phyloP scores from a whole-genome alignment of 2,797 vertebrate species.

The Syndactyla subalaris region DNA sequence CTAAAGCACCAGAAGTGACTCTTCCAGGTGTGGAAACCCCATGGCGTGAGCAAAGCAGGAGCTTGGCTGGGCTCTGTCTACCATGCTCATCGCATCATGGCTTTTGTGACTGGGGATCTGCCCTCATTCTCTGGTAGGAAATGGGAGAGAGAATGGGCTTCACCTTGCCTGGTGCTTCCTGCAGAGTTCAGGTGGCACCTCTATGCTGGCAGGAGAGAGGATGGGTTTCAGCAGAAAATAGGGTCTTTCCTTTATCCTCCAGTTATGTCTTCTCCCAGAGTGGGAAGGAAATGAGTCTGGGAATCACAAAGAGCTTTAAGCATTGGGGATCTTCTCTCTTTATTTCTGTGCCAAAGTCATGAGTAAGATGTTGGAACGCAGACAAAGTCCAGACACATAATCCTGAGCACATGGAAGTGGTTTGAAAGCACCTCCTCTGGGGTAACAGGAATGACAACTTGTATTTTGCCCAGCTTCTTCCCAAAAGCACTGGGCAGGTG shows the following conservation, averaged over 20 bases:
- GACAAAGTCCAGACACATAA: constrained; percentile 11
- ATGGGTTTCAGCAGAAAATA: background rate
- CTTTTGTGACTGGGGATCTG: background rate
- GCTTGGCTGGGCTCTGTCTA: background rate
- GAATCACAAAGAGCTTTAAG: constrained; percentile 42
- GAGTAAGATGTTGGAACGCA: constrained; percentile 47
- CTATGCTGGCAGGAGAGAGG: background rate
- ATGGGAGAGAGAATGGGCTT: background rate
- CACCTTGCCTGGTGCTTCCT: background rate
- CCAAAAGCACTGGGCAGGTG: background rate
- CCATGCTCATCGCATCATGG: background rate
- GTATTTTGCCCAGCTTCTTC: background rate
- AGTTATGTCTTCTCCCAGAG: background rate
- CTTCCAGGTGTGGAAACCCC: background rate
- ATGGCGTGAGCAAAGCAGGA: background rate
- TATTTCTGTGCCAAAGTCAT: constrained; percentile 57
- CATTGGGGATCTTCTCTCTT: constrained; percentile 30
- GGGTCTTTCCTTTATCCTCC: background rate
- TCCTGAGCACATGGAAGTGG: constrained; percentile 29
- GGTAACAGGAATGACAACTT: background rate
- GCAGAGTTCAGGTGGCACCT: background rate
- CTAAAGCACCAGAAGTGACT: background rate
- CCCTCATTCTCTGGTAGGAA: background rate
- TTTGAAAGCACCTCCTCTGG: constrained; percentile 1
- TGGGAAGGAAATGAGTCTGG: constrained; percentile 42